Conservation (phyloP, 2,888 invertebrate genomes). For the Melanostoma scalare region DNA sequence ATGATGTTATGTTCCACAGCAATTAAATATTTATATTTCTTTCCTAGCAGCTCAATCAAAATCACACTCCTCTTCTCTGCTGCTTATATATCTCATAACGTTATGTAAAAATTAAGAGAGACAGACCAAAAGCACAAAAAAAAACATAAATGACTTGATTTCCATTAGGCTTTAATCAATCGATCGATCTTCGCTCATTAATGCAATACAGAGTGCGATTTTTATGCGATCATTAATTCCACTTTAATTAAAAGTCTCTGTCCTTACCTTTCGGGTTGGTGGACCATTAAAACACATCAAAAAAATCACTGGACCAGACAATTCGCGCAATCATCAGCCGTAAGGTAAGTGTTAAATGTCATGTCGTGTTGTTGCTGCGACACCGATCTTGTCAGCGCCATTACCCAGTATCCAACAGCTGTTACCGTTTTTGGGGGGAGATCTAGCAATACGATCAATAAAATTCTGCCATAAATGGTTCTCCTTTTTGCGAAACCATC, state of each 20-base stretch:
- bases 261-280: background rate
- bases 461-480: slow-evolving; percentile 48
- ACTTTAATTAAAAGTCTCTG: slow-evolving; percentile 47
- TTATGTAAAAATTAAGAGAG: slow-evolving; percentile 14
- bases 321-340: slow-evolving; percentile 10
- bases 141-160: slow-evolving; percentile 45
- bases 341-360: slow-evolving; percentile 65
- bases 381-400: slow-evolving; percentile 23
- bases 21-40: slow-evolving; percentile 24
- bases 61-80: slow-evolving; percentile 10
- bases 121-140: slow-evolving; percentile 6
- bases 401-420: slow-evolving; percentile 17
- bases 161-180: slow-evolving; percentile 58
- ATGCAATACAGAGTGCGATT: slow-evolving; percentile 60
- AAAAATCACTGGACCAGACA: slow-evolving; percentile 7
- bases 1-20: slow-evolving; percentile 21
- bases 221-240: slow-evolving; percentile 66
- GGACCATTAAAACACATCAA: slow-evolving; percentile 6
- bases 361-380: slow-evolving; percentile 61
- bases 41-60: slow-evolving; percentile 55
- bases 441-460: slow-evolving; percentile 55
- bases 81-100: slow-evolving; percentile 18
- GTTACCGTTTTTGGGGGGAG: slow-evolving; percentile 22
- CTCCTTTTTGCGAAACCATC: slow-evolving; percentile 45
- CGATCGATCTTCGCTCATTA: slow-evolving; percentile 68